Evolutionary conservation across 64 coral and sea anemone species (phyloP).

Genomic region (Cladopsammia gracilis): DNA sequence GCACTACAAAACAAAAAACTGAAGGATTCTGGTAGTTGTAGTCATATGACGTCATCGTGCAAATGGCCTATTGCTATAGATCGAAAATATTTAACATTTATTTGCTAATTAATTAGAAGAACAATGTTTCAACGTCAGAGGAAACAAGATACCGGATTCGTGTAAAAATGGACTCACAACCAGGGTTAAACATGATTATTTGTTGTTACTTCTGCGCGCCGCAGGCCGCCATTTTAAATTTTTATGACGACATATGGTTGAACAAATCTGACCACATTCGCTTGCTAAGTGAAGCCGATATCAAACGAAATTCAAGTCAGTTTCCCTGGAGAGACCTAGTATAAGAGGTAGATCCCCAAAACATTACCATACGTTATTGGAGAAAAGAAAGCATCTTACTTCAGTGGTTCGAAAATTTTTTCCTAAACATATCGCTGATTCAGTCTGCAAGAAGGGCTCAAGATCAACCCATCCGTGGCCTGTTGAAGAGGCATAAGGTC

Average conservation of each 20-base stretch:
- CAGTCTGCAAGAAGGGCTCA: constrained; percentile 11
- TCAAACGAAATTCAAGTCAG: constrained; percentile 36
- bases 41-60: too few species aligned
- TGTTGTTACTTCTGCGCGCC: too few species aligned
- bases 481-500: constrained; percentile 33
- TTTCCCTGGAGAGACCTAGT: constrained; percentile 41
- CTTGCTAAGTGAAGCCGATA: constrained; percentile 27
- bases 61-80: too few species aligned
- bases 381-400: constrained; percentile 37
- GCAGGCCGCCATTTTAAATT: too few species aligned
- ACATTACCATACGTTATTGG: constrained; percentile 29
- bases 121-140: too few species aligned
- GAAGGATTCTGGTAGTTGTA: too few species aligned
- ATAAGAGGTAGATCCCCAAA: not conserved
- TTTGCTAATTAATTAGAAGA: too few species aligned
- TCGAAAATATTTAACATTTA: too few species aligned
- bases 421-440: constrained; percentile 14
- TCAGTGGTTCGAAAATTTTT: constrained; percentile 21
- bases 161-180: too few species aligned
- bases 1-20: too few species aligned
- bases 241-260: not conserved
- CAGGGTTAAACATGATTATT: too few species aligned
- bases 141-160: too few species aligned
- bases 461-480: constrained; percentile 32
- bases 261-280: constrained; percentile 37